These are phyloP conservation scores for Idaea straminata DNA, from an alignment of 2,888 invertebrate genomes.

Conservation along the genomic window DNA sequence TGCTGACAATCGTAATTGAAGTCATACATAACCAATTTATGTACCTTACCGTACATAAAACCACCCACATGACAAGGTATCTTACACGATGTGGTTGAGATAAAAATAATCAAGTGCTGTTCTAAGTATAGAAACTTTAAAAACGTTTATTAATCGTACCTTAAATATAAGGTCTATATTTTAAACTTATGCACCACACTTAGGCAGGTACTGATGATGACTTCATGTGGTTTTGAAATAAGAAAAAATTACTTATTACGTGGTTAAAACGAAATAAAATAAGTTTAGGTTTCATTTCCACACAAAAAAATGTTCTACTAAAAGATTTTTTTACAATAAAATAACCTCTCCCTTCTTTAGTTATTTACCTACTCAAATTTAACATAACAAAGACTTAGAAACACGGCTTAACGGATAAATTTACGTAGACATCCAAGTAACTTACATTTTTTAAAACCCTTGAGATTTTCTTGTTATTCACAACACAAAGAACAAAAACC, in stretches of 20 bases:
- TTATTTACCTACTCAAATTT: neutral
- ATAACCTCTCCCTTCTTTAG: neutral
- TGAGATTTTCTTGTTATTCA: constrained; percentile 2
- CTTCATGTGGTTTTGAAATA: neutral
- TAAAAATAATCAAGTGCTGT: neutral
- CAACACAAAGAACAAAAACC: neutral
- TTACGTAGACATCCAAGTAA: neutral
- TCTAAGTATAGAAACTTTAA: neutral
- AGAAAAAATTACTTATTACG: neutral
- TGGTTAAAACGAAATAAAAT: neutral
- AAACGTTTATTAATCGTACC: neutral
- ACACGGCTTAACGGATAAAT: neutral
- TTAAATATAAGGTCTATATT: neutral
- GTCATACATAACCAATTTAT: too few species aligned
- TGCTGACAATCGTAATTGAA: too few species aligned
- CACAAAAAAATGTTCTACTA: too few species aligned
- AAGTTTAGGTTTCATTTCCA: too few species aligned
- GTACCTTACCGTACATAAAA: too few species aligned
- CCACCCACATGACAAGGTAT: too few species aligned
- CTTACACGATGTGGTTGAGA: too few species aligned
- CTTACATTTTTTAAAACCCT: constrained; percentile 1
- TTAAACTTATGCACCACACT: neutral
- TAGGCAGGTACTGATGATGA: too few species aligned
- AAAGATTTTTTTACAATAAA: neutral
- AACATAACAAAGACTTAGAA: neutral